A percentile compares a stretch with the other conserved stretches of the same genome.
Evolutionary conservation across 2,113 vertebrate genomes (phyloP).

Genomic region (Pygoscelis antarcticus): DNA sequence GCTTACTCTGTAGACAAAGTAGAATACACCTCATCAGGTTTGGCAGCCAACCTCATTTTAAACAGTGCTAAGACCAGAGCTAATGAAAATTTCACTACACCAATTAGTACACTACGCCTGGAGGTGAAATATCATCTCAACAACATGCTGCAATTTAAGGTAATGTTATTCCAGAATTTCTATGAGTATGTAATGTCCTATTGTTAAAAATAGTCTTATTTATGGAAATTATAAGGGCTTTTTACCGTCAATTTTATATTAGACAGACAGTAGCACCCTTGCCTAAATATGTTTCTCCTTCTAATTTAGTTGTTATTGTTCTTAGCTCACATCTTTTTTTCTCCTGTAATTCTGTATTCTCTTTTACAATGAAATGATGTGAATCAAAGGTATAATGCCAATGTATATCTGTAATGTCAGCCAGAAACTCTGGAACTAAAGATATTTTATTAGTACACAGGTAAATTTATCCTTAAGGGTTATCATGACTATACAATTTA

Average conservation of each 20-base stretch:
- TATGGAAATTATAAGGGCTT: not conserved
- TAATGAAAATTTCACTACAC: slow-evolving; percentile 16
- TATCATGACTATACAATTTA: not conserved
- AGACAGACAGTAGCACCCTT: not conserved
- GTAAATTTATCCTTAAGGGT: not conserved
- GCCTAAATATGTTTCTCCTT: not conserved
- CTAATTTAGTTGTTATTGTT: not conserved
- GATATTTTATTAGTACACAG: not conserved
- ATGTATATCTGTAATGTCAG: not conserved
- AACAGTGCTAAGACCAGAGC: slow-evolving; percentile 25
- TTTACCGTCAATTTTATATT: not conserved
- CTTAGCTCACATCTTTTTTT: not conserved
- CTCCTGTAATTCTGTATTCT: not conserved
- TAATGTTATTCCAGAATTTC: slow-evolving; percentile 26
- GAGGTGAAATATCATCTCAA: slow-evolving; percentile 83
- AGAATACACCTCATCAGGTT: not conserved
- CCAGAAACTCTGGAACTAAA: not conserved
- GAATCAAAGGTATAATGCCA: not conserved
- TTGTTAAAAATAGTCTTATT: not conserved
- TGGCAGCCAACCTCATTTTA: slow-evolving; percentile 68
- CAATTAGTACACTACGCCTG: slow-evolving; percentile 79
- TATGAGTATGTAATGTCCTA: not conserved
- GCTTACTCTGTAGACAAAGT: slow-evolving; percentile 55
- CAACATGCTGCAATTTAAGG: slow-evolving; percentile 91
- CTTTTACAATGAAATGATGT: not conserved